A percentile compares a stretch with the other conserved stretches of the same genome.
These are phyloP conservation scores for Lethenteron camtschaticum DNA, from an alignment of 2,113 vertebrate species.

Conservation along the genomic window DNA sequence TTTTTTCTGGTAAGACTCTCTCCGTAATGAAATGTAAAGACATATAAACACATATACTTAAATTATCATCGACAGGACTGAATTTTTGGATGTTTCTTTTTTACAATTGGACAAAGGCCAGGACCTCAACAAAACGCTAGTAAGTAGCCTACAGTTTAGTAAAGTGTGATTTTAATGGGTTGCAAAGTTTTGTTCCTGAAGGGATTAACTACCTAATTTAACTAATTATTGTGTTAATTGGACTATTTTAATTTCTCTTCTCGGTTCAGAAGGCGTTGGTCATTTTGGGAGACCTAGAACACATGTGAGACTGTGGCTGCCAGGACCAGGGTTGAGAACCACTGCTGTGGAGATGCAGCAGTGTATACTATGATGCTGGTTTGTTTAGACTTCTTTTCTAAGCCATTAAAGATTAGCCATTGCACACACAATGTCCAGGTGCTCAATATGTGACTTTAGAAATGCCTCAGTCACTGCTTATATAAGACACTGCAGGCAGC, in stretches of 20 bases:
- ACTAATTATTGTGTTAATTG: background rate
- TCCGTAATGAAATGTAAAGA: background rate
- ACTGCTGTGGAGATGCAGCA: slow-evolving; percentile 6
- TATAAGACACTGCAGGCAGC: background rate
- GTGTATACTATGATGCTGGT: slow-evolving; percentile 13
- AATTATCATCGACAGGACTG: background rate
- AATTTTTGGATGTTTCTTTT: background rate
- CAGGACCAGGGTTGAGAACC: slow-evolving; percentile 9
- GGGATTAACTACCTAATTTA: background rate
- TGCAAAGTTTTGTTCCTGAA: background rate
- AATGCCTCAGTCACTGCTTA: too few species aligned
- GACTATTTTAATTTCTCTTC: background rate
- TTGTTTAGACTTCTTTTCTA: slow-evolving; percentile 7
- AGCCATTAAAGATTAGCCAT: too few species aligned
- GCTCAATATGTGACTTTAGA: too few species aligned
- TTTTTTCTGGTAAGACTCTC: too few species aligned
- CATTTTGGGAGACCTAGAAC: slow-evolving; percentile 7
- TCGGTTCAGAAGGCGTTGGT: slow-evolving; percentile 11
- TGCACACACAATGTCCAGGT: too few species aligned
- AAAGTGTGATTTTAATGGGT: background rate
- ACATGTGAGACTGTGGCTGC: slow-evolving; percentile 12
- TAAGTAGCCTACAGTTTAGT: background rate
- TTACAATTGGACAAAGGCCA: background rate
- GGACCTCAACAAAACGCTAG: background rate
- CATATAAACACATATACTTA: background rate